These are phyloP conservation scores for Phenganax stokvisi DNA, from an alignment of 92 coral and sea anemone species.

Conservation along the genomic window DNA sequence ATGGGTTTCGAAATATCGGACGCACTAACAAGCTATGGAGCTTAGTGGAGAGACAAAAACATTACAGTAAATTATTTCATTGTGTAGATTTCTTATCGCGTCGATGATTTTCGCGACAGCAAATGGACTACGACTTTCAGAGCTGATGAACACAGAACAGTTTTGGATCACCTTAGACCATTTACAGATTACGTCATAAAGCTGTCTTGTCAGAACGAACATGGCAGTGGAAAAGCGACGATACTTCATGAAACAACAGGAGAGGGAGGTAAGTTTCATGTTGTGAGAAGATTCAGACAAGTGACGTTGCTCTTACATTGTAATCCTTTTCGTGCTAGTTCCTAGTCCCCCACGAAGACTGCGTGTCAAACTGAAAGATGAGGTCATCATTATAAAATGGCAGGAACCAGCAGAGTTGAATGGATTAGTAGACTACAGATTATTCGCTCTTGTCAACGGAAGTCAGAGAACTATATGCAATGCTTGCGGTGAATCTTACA, in stretches of 20 bases:
- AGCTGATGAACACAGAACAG: neutral
- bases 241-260: slow-evolving; percentile 15
- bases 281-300: too few species aligned
- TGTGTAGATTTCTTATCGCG: slow-evolving; percentile 26
- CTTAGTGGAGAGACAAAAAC: too few species aligned
- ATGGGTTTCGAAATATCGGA: too few species aligned
- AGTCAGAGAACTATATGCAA: slow-evolving; percentile 1
- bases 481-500: slow-evolving; percentile 14
- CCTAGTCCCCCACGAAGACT: slow-evolving; percentile 20
- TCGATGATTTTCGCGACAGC: slow-evolving; percentile 16
- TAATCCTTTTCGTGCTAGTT: slow-evolving; percentile 1
- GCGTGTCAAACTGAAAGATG: neutral
- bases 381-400: neutral
- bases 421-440: slow-evolving; percentile 10
- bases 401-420: slow-evolving; percentile 8
- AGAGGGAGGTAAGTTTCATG: slow-evolving; percentile 14
- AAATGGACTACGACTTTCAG: neutral
- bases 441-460: slow-evolving; percentile 15
- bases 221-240: slow-evolving; percentile 6
- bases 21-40: too few species aligned
- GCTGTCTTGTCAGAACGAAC: slow-evolving; percentile 13
- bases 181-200: slow-evolving; percentile 31
- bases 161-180: neutral
- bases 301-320: neutral
- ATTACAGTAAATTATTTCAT: neutral